Conservation (phyloP, 2,113 vertebrate genomes). For the Dasyornis broadbenti region DNA sequence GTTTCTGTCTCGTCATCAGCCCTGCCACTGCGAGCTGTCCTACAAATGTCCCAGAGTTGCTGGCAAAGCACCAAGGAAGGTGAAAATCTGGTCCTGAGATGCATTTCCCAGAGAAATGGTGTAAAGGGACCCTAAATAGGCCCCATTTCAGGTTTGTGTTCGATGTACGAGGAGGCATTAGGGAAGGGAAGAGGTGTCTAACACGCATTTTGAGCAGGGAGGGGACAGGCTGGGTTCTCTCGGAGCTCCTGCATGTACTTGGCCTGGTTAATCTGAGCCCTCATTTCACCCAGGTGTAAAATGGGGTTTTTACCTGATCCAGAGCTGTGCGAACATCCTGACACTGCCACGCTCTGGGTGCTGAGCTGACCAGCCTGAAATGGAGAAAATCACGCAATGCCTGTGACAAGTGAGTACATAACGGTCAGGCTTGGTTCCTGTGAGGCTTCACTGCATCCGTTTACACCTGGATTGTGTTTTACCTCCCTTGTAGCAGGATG, state of each 20-base stretch:
- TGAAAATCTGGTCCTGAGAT: neutral
- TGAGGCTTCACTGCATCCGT: neutral
- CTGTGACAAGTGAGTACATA: neutral
- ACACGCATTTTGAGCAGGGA: rapidly evolving
- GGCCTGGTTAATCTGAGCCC: neutral
- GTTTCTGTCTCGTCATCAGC: neutral
- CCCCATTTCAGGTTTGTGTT: neutral
- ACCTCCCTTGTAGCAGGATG: neutral
- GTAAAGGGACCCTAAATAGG: neutral
- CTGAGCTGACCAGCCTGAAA: neutral
- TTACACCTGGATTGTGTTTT: neutral
- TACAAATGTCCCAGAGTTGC: neutral
- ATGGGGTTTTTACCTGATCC: neutral
- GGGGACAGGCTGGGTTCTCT: neutral
- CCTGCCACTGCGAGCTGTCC: neutral
- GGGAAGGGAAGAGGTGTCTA: neutral
- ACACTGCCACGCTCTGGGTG: neutral
- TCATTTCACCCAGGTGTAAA: rapidly evolving
- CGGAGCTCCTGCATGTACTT: neutral
- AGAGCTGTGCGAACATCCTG: neutral
- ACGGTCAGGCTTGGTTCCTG: neutral
- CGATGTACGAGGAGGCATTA: rapidly evolving
- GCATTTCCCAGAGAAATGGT: neutral
- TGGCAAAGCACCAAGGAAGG: neutral
- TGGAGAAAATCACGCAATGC: rapidly evolving